A percentile compares a stretch with the other conserved stretches of the same genome.
phyloP scores from a whole-genome alignment of 2,797 vertebrate species.

The Xerus rutilus region DNA sequence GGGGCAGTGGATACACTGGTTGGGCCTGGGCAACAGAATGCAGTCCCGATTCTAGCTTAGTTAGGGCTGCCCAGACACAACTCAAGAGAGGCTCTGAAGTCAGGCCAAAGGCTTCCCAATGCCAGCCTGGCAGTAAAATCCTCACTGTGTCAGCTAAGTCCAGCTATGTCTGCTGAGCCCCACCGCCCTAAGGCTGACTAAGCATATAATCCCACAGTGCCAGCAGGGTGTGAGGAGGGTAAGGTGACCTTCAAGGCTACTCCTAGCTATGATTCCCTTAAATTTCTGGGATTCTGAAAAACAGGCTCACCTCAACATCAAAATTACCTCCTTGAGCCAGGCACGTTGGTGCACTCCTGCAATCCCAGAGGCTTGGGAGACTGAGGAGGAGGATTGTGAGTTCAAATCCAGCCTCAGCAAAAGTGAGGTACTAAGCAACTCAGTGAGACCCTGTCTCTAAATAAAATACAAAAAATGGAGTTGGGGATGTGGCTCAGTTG shows the following conservation, averaged over 20 bases:
- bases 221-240: background rate
- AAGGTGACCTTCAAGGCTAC: background rate
- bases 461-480: too few species aligned
- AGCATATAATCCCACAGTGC: background rate
- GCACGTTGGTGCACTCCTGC: too few species aligned
- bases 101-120: background rate
- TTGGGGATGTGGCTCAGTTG: too few species aligned
- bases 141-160: background rate
- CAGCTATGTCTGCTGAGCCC: background rate
- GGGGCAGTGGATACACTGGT: background rate
- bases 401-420: too few species aligned
- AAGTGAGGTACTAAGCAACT: too few species aligned
- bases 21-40: background rate
- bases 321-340: background rate
- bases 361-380: too few species aligned
- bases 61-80: background rate
- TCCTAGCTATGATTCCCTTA: background rate
- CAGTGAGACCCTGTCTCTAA: too few species aligned
- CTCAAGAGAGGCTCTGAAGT: background rate
- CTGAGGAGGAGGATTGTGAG: too few species aligned
- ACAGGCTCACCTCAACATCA: background rate
- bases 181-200: background rate
- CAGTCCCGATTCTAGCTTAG: background rate
- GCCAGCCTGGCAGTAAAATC: background rate
- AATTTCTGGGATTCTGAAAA: slow-evolving; percentile 25